These are phyloP conservation scores for Charanyca ferruginea DNA, from an alignment of 2,888 invertebrate species.

Conservation along the genomic window DNA sequence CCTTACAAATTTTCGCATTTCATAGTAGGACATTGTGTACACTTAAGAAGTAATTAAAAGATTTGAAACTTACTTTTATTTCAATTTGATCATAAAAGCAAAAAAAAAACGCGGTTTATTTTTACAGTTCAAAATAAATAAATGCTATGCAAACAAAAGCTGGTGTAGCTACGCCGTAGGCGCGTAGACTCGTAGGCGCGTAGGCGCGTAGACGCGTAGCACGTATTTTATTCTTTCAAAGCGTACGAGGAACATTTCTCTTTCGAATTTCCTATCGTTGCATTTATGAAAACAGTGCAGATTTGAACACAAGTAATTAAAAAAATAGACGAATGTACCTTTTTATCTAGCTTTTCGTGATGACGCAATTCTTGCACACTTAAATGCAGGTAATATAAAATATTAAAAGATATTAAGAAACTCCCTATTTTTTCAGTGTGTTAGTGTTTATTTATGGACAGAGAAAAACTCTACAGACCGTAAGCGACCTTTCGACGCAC, in stretches of 20 bases:
- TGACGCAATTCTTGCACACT: too few species aligned
- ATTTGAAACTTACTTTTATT: neutral
- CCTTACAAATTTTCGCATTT: too few species aligned
- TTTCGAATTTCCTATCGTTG: neutral
- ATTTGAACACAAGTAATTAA: neutral
- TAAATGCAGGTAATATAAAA: too few species aligned
- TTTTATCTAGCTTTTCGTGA: too few species aligned
- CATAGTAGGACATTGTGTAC: too few species aligned
- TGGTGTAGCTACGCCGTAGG: conserved; percentile 56
- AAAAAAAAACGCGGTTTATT: conserved; percentile 34
- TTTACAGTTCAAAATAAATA: too few species aligned
- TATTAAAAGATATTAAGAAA: neutral
- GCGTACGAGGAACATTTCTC: conserved; percentile 7
- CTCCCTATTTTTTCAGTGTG: too few species aligned
- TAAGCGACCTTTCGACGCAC: neutral
- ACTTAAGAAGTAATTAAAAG: too few species aligned
- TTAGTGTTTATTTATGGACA: neutral
- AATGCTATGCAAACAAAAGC: conserved; percentile 37
- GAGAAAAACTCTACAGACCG: neutral
- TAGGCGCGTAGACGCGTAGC: conserved; percentile 53
- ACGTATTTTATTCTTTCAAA: conserved; percentile 51
- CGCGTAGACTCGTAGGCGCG: conserved; percentile 52
- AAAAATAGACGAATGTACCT: too few species aligned
- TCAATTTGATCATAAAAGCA: conserved; percentile 7
- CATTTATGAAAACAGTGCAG: neutral